phyloP scores from a whole-genome alignment of 2,113 vertebrate species.

The Oceanites oceanicus region DNA sequence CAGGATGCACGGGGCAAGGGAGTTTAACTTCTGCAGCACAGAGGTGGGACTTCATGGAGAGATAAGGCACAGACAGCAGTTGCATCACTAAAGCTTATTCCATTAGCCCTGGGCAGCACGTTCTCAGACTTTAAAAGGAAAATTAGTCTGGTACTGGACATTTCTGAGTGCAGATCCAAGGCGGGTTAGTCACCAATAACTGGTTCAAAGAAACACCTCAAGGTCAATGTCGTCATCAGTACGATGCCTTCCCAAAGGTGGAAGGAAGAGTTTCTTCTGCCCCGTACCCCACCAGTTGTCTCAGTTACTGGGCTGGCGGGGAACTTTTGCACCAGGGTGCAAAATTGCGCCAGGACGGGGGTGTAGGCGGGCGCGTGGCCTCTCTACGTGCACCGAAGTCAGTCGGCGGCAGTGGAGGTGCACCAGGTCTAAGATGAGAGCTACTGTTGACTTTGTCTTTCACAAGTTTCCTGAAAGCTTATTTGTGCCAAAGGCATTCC shows the following conservation, averaged over 20 bases:
- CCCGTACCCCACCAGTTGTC: not conserved
- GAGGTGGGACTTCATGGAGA: slow-evolving; percentile 1
- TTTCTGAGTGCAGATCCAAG: not conserved
- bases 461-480: not conserved
- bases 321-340: too few species aligned
- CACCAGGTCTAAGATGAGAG: not conserved
- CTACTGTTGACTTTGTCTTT: not conserved
- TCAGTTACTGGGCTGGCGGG: not conserved
- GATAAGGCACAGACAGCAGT: not conserved
- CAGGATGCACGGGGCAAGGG: not conserved
- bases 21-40: not conserved
- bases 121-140: slow-evolving; percentile 5
- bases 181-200: not conserved
- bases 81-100: slow-evolving; percentile 15
- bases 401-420: not conserved
- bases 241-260: not conserved
- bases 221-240: not conserved
- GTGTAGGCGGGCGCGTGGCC: not conserved
- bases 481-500: slow-evolving; percentile 29
- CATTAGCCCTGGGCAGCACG: not conserved
- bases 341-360: not conserved
- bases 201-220: not conserved
- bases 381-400: not conserved
- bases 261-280: not conserved
- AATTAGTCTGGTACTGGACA: not conserved